phyloP scores from a whole-genome alignment of 2,888 invertebrate genomes.

The Anarsia innoxiella region DNA sequence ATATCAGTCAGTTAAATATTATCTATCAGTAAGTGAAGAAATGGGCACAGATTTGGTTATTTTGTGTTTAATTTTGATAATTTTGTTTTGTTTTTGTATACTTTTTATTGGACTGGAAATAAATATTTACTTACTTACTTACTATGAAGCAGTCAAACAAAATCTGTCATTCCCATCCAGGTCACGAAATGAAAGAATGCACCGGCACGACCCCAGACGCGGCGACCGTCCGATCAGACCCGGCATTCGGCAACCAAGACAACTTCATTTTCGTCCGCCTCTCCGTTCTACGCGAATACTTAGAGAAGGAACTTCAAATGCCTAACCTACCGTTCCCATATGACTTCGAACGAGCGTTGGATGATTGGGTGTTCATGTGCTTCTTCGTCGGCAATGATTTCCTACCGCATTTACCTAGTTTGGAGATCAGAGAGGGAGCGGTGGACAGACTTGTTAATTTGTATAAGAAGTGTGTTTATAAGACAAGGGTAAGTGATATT shows the following conservation, averaged over 20 bases:
- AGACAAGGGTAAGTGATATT: conserved; percentile 81
- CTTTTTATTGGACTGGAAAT: too few species aligned
- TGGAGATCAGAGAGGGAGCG: conserved; percentile 98
- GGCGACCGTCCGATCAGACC: conserved; percentile 74
- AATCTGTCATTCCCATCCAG: conserved; percentile 39
- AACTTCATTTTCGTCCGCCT: conserved; percentile 96
- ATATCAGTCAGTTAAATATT: too few species aligned
- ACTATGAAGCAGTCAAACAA: not conserved
- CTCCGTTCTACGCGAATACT: conserved; percentile 93
- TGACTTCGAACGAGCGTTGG: conserved; percentile 95
- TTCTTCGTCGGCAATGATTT: conserved; percentile 99
- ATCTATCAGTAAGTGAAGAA: too few species aligned
- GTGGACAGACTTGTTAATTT: conserved; percentile 94
- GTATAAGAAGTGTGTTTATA: conserved; percentile 96
- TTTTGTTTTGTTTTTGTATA: too few species aligned
- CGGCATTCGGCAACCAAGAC: conserved; percentile 82
- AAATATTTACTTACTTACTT: too few species aligned
- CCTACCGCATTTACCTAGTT: conserved; percentile 96
- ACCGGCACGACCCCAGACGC: conserved; percentile 81
- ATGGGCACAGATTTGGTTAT: too few species aligned
- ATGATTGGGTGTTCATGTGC: conserved; percentile 98
- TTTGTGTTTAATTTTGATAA: too few species aligned
- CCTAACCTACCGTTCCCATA: conserved; percentile 94
- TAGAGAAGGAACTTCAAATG: conserved; percentile 92
- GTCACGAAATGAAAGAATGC: conserved; percentile 97